Evolutionary conservation across 1,140 invertebrate genomes (phyloP), one percentile per base, ranked within the genome.

Genomic region (Euglossa dilemma): DNA sequence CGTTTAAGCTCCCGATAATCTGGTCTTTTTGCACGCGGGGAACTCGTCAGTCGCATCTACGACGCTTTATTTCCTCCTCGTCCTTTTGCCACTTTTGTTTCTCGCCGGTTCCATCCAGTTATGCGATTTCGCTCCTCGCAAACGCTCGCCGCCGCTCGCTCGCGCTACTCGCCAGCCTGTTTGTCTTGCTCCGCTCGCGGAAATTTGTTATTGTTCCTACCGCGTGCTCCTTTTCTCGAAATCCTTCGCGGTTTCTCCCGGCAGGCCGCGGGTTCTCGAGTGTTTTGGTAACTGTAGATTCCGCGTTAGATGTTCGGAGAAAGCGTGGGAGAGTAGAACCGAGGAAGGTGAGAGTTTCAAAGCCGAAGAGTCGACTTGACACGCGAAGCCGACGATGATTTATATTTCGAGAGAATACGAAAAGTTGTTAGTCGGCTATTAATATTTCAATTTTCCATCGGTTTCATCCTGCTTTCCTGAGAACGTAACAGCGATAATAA

Each of bases 61-160:
- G 25, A 4, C 45, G 16, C 43, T 56, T 45, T 75, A 50, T 50
- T 63, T 79, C 73, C 12, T 45, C 81, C 57, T 56, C 36, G 14
- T 45, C n/a, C 43, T 59, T 25, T 59, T 69, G 20, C 36, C 61
- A 66, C 75, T 71, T 36, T 85, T 63, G 43, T 77, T 74, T 75
- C 75, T 76, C 50, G n/a, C 63, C 20, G 4, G 11, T 52, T 61
- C 45, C 47, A 57, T 79, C 75, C 57, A 45, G 83, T 43, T 69
- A 23, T 64, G 64, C 36, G 56, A 57, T 82, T 50, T 54, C 61
- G 23, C 36, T 63, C 57, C 3, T 28, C 18, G 23, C 8, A n/a
- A 72, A 56, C 52, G 52, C n/a, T n/a, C 67, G 1, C 28, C 11
- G 5, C 18, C 11, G 28, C 61, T 45, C 12, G 36, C 11, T 18